phyloP scores from a whole-genome alignment of 2,113 vertebrate species.

The Australoheros scitulus region DNA sequence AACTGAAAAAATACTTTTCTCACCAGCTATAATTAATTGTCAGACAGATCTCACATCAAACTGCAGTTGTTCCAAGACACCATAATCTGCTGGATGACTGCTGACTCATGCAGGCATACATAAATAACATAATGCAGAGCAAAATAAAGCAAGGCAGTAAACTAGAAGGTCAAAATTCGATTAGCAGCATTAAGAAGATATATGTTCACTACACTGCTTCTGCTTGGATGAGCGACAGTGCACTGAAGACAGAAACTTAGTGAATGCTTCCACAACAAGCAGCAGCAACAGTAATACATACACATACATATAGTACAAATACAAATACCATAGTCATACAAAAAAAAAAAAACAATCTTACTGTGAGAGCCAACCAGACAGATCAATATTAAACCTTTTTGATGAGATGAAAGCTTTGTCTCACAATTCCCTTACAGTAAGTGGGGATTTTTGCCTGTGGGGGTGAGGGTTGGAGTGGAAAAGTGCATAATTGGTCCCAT shows the following conservation, averaged over 20 bases:
- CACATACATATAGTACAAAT: no score
- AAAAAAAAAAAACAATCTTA: no score
- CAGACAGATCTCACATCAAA: conserved; percentile 2
- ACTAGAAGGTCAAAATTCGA: background rate
- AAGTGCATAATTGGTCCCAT: no score
- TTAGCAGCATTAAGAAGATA: background rate
- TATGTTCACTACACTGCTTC: background rate
- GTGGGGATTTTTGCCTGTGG: no score
- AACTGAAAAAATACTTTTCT: background rate
- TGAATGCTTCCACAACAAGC: background rate
- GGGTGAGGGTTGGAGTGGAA: no score
- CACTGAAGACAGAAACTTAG: background rate
- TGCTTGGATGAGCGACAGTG: background rate
- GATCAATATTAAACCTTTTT: no score
- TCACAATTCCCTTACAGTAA: no score
- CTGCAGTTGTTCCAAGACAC: background rate
- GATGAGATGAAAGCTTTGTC: no score
- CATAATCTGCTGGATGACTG: background rate
- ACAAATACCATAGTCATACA: no score
- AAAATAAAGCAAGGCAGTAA: background rate
- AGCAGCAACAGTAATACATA: background rate
- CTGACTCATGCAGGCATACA: background rate
- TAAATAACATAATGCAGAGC: background rate
- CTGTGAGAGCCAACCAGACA: no score
- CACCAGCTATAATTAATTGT: conserved; percentile 25